Conservation (phyloP, 2,113 vertebrate genomes). For the Pheucticus melanocephalus region DNA sequence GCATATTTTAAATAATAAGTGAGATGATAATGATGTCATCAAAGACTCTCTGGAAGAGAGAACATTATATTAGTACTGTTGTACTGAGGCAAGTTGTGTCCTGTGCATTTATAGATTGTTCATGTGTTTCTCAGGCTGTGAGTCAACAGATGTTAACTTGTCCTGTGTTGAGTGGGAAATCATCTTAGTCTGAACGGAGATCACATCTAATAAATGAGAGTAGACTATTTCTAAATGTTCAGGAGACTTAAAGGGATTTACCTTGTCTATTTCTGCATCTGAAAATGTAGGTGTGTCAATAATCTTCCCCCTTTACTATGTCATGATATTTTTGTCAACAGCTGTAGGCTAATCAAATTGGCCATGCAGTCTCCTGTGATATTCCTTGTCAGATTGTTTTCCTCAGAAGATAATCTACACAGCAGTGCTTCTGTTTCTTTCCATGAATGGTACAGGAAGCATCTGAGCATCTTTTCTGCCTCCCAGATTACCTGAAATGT, state of each 20-base stretch:
- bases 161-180: background rate
- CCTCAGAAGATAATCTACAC: background rate
- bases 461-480: background rate
- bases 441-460: background rate
- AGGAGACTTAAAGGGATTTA: background rate
- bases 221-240: background rate
- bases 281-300: background rate
- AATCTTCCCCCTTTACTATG: background rate
- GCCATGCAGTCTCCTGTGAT: background rate
- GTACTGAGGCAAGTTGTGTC: background rate
- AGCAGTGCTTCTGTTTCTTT: background rate
- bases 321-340: background rate
- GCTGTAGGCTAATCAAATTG: background rate
- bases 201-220: background rate
- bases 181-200: background rate
- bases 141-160: background rate
- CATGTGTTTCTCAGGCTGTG: background rate
- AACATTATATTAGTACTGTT: slow-evolving; percentile 17
- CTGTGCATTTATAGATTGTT: background rate
- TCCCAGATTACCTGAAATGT: background rate
- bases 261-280: background rate
- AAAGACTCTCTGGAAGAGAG: background rate
- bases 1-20: background rate
- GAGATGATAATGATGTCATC: background rate
- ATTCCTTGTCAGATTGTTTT: background rate